phyloP scores from a whole-genome alignment of 2,888 invertebrate genomes.

The Aphidius colemani region DNA sequence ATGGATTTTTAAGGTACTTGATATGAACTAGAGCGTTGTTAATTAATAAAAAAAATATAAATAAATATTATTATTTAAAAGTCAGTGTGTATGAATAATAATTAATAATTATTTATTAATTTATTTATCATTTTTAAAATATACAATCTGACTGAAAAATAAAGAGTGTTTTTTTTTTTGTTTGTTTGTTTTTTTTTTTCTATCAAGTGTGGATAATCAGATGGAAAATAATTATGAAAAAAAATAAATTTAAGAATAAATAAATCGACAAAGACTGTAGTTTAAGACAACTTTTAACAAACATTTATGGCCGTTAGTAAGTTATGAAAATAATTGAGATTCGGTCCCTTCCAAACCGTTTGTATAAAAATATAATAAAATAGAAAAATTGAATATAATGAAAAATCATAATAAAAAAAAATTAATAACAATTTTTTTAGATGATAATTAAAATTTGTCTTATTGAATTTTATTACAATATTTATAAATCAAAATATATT shows the following conservation, averaged over 20 bases:
- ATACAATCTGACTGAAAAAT: neutral
- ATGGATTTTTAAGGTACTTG: slow-evolving; percentile 24
- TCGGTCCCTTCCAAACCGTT: slow-evolving; percentile 49
- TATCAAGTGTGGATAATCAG: slow-evolving; percentile 31
- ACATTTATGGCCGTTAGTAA: slow-evolving; percentile 48
- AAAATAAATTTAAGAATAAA: slow-evolving; percentile 39
- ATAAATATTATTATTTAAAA: slow-evolving; percentile 16
- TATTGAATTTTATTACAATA: neutral
- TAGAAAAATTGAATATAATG: neutral
- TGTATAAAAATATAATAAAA: slow-evolving; percentile 25
- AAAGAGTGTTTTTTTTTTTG: slow-evolving; percentile 20
- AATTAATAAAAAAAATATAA: neutral
- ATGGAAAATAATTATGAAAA: slow-evolving; percentile 32
- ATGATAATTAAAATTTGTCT: neutral
- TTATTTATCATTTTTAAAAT: slow-evolving; percentile 26
- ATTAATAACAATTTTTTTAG: neutral
- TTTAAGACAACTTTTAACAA: slow-evolving; percentile 56
- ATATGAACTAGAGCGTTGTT: slow-evolving; percentile 9
- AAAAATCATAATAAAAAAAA: no score
- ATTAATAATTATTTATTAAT: slow-evolving; percentile 20
- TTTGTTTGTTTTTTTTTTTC: slow-evolving; percentile 22
- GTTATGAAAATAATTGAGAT: slow-evolving; percentile 38
- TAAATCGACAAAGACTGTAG: slow-evolving; percentile 54
- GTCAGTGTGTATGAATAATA: slow-evolving; percentile 30
- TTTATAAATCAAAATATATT: no score